These are phyloP conservation scores for Synergus itoensis DNA, from an alignment of 2,888 invertebrate species.

Conservation along the genomic window DNA sequence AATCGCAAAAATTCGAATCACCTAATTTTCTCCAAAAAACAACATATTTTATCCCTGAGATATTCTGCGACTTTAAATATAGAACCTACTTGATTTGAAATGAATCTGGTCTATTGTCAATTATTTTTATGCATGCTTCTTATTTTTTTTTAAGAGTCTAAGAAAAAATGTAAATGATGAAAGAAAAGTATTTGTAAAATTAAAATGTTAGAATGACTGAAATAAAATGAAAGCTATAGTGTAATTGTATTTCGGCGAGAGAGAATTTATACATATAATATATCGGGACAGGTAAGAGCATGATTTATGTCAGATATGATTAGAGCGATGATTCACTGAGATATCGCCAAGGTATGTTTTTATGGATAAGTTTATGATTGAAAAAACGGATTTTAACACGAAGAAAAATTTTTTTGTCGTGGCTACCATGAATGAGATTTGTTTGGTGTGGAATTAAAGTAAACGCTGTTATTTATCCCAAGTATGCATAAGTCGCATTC, in stretches of 20 bases:
- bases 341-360: slow-evolving; percentile 4
- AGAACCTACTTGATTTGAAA: too few relatives aligned
- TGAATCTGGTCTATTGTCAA: not conserved
- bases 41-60: too few relatives aligned
- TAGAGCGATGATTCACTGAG: slow-evolving; percentile 19
- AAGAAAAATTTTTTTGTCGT: not conserved
- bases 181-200: not conserved
- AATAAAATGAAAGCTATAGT: not conserved
- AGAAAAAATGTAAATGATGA: not conserved
- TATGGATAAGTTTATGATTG: slow-evolving; percentile 25
- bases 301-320: slow-evolving; percentile 6
- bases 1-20: too few relatives aligned
- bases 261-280: not conserved
- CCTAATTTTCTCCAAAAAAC: too few relatives aligned
- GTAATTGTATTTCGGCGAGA: not conserved
- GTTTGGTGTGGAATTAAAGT: not conserved
- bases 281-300: not conserved
- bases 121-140: not conserved
- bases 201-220: not conserved
- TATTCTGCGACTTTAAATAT: too few relatives aligned
- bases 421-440: not conserved
- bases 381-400: not conserved
- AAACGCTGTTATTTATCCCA: not conserved
- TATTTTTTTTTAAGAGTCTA: not conserved
- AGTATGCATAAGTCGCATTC: not conserved